Conservation (phyloP, 2,888 invertebrate species). For the Hirtodrosophila alboralis region DNA sequence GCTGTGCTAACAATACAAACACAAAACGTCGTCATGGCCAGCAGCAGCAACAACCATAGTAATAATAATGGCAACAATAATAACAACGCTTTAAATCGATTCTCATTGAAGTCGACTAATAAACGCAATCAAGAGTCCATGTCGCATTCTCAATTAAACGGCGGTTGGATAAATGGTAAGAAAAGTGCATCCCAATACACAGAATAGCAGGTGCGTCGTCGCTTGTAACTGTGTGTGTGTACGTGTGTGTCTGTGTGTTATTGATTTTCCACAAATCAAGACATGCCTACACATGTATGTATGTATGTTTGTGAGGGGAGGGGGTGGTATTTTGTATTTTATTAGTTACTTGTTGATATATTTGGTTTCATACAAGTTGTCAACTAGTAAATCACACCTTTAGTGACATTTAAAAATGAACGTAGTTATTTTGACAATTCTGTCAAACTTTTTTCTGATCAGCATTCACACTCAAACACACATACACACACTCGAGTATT, state of each 20-base stretch:
- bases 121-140: constrained; percentile 91
- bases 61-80: constrained; percentile 43
- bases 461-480: neutral
- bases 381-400: too few relatives aligned
- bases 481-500: neutral
- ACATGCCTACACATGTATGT: neutral
- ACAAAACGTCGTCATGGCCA: constrained; percentile 49
- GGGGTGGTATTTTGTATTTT: neutral
- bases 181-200: constrained; percentile 65
- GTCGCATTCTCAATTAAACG: constrained; percentile 91
- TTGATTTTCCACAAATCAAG: constrained; percentile 68
- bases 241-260: constrained; percentile 41
- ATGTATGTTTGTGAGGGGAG: neutral
- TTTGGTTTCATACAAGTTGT: too few relatives aligned
- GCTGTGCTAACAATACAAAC: constrained; percentile 32
- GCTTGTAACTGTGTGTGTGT: constrained; percentile 15
- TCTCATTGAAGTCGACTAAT: constrained; percentile 85
- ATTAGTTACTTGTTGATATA: too few relatives aligned
- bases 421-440: too few relatives aligned
- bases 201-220: constrained; percentile 27
- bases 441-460: constrained; percentile 3
- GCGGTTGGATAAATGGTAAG: constrained; percentile 94
- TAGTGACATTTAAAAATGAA: too few relatives aligned
- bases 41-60: constrained; percentile 43
- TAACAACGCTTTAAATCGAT: constrained; percentile 73